These are phyloP conservation scores for Oncorhynchus tshawytscha DNA, from an alignment of 2,113 vertebrate genomes.

Conservation along the genomic window DNA sequence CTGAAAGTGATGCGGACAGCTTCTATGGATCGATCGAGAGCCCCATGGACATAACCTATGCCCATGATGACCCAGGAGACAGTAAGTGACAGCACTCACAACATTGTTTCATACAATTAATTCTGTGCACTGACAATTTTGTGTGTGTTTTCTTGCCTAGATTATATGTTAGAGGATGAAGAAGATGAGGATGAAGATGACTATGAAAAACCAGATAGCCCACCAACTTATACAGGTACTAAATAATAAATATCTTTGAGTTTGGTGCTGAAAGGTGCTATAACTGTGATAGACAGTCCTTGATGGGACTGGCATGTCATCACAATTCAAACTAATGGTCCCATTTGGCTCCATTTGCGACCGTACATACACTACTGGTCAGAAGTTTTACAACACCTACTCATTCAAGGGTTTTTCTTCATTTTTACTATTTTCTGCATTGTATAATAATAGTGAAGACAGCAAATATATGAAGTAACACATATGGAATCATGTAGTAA, in stretches of 20 bases:
- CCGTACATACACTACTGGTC: no score
- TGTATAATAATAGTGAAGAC: no score
- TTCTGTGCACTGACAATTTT: not conserved
- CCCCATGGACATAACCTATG: conserved; percentile 82
- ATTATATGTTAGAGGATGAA: conserved; percentile 81
- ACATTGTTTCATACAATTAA: not conserved
- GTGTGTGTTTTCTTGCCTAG: conserved; percentile 55
- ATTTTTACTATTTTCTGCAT: no score
- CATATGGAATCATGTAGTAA: no score
- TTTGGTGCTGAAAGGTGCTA: not conserved
- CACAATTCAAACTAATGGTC: no score
- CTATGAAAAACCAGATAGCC: conserved; percentile 81
- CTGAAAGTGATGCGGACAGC: conserved; percentile 85
- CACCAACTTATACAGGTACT: conserved; percentile 50
- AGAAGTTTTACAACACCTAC: no score
- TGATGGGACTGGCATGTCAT: not conserved
- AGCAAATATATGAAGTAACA: no score
- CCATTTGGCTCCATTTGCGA: no score
- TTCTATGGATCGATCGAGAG: conserved; percentile 90
- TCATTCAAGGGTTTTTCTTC: no score
- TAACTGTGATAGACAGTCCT: not conserved
- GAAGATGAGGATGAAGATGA: conserved; percentile 81
- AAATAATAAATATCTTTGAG: not conserved
- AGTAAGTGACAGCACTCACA: conserved; percentile 65
- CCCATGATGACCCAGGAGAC: conserved; percentile 72